Conservation (phyloP, 2,888 invertebrate species). For the Leucania comma region DNA sequence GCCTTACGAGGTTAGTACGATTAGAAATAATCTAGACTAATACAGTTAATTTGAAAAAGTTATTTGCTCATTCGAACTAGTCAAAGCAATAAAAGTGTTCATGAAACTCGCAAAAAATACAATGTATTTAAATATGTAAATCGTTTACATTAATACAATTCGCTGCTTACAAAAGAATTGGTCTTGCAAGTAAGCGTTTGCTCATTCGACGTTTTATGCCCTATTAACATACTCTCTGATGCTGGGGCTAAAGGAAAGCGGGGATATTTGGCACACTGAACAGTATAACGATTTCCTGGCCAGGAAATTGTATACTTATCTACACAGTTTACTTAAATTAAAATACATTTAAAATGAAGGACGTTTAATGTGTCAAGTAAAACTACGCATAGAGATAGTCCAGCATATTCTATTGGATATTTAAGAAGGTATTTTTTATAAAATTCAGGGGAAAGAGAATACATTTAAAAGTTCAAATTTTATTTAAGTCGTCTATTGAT, state of each 20-base stretch:
- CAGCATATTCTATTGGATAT: background rate
- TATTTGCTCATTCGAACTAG: too few species aligned
- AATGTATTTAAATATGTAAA: constrained; percentile 18
- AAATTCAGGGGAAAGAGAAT: too few species aligned
- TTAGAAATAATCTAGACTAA: too few species aligned
- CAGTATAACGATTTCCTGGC: background rate
- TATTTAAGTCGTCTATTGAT: too few species aligned
- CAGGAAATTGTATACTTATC: background rate
- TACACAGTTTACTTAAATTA: background rate
- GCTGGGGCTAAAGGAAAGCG: background rate
- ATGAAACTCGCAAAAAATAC: background rate
- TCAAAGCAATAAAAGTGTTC: background rate
- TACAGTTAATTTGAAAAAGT: too few species aligned
- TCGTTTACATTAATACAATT: constrained; percentile 28
- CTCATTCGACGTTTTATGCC: constrained; percentile 24
- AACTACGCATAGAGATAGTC: background rate
- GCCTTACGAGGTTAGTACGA: too few species aligned
- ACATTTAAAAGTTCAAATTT: too few species aligned
- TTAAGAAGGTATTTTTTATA: too few species aligned
- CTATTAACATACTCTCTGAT: constrained; percentile 37
- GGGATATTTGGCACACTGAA: constrained; percentile 29
- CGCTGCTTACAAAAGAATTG: constrained; percentile 33
- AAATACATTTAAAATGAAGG: constrained; percentile 2
- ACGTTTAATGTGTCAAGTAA: background rate
- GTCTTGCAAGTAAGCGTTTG: constrained; percentile 39